Percentiles rank a stretch among this genome's conserved stretches.
These are phyloP conservation scores for Boloria euphrosyne DNA, from an alignment of 2,888 invertebrate species.

Conservation along the genomic window DNA sequence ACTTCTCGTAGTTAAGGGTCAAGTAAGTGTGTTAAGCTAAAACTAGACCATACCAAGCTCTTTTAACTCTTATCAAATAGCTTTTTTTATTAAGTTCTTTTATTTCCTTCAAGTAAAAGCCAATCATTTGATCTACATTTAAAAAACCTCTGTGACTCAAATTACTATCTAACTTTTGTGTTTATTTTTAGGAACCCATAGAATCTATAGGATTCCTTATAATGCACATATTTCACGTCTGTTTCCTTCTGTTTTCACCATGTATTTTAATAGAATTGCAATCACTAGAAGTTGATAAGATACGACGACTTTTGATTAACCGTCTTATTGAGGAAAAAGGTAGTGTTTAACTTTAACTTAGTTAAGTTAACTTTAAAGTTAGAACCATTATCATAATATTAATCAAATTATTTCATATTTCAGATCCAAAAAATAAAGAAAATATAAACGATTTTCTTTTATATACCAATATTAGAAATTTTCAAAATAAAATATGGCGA, in stretches of 20 bases:
- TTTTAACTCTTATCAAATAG: too few species aligned
- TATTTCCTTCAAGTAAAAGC: too few species aligned
- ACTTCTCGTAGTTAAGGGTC: conserved; percentile 58
- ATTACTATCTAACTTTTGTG: too few species aligned
- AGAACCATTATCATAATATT: not conserved
- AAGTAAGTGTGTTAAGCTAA: conserved; percentile 52
- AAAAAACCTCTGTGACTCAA: not conserved
- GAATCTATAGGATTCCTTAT: conserved; percentile 53
- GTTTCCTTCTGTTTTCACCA: conserved; percentile 63
- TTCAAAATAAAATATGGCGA: conserved; percentile 65
- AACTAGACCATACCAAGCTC: not conserved
- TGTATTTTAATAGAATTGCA: conserved; percentile 64
- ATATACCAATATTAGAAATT: conserved; percentile 59
- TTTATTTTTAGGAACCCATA: conserved; percentile 54
- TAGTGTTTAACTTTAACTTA: conserved; percentile 39
- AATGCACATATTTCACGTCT: conserved; percentile 60
- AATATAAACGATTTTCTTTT: conserved; percentile 60
- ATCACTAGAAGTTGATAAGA: conserved; percentile 63
- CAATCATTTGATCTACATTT: not conserved
- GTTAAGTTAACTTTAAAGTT: too few species aligned
- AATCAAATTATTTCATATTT: conserved; percentile 39
- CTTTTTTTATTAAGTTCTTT: too few species aligned
- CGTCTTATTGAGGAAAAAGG: conserved; percentile 59
- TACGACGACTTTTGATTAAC: conserved; percentile 57
- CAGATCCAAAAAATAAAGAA: conserved; percentile 54